These are phyloP conservation scores for Pseudorasbora parva DNA, from an alignment of 2,113 vertebrate genomes.

Conservation along the genomic window DNA sequence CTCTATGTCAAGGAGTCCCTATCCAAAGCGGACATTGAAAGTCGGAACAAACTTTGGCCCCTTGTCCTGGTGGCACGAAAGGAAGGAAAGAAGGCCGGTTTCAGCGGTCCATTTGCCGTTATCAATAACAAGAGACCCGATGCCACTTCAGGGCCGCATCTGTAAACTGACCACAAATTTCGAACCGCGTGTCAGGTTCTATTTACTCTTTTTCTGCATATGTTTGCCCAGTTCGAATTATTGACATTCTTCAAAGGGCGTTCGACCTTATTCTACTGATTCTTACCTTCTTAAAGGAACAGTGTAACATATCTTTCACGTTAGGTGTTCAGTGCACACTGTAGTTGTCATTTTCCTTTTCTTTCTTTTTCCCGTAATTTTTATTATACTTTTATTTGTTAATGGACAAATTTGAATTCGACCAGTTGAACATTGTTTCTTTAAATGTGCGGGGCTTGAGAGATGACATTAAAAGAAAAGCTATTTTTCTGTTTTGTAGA, in stretches of 20 bases:
- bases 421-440: background rate
- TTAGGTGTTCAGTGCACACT: background rate
- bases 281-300: too few relatives aligned
- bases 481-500: background rate
- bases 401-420: too few relatives aligned
- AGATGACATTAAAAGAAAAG: too few relatives aligned
- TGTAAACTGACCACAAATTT: too few relatives aligned
- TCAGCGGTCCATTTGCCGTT: too few relatives aligned
- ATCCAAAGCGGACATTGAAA: background rate
- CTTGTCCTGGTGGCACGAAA: background rate
- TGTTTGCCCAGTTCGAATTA: background rate
- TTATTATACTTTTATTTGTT: background rate
- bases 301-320: background rate
- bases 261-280: too few relatives aligned
- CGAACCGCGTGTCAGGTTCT: too few relatives aligned
- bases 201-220: background rate
- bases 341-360: background rate
- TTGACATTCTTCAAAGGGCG: background rate
- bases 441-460: background rate
- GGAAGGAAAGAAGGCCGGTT: background rate
- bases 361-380: background rate
- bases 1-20: background rate
- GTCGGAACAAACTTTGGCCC: background rate
- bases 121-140: background rate
- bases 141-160: background rate